These are phyloP conservation scores for Oryzias javanicus DNA, from an alignment of 2,113 vertebrate genomes.

Conservation along the genomic window DNA sequence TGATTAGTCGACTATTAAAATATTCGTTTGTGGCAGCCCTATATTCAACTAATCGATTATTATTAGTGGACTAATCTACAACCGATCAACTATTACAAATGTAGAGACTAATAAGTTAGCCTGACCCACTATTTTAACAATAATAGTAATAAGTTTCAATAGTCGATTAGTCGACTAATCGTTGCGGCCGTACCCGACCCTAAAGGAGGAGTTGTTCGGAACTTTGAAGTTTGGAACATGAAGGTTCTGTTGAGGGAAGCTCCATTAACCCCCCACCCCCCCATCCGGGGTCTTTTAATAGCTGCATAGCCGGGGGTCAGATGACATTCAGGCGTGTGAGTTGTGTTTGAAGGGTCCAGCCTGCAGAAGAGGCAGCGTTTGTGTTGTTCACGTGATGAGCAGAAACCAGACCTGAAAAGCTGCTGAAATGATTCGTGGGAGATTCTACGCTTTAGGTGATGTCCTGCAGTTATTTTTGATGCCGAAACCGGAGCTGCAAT, in stretches of 20 bases:
- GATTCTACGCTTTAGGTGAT: constrained; percentile 4
- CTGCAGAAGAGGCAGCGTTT: not conserved
- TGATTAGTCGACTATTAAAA: too few species aligned
- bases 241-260: too few species aligned
- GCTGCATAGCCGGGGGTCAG: constrained; percentile 48
- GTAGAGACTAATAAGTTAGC: too few species aligned
- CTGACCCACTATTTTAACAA: too few species aligned
- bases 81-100: too few species aligned
- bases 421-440: constrained; percentile 11
- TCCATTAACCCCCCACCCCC: constrained; percentile 6
- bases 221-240: not conserved
- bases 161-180: too few species aligned
- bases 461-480: constrained; percentile 48
- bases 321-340: constrained; percentile 7
- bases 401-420: constrained; percentile 21
- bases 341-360: constrained; percentile 6
- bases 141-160: too few species aligned
- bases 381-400: not conserved
- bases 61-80: too few species aligned
- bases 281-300: constrained; percentile 51
- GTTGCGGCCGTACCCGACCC: too few species aligned
- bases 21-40: too few species aligned
- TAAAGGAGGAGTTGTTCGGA: not conserved
- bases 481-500: constrained; percentile 32
- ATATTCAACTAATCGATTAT: too few species aligned